Evolutionary conservation across 2,113 vertebrate genomes (phyloP), one percentile per base, ranked within the genome.

Genomic region (Gavia stellata): DNA sequence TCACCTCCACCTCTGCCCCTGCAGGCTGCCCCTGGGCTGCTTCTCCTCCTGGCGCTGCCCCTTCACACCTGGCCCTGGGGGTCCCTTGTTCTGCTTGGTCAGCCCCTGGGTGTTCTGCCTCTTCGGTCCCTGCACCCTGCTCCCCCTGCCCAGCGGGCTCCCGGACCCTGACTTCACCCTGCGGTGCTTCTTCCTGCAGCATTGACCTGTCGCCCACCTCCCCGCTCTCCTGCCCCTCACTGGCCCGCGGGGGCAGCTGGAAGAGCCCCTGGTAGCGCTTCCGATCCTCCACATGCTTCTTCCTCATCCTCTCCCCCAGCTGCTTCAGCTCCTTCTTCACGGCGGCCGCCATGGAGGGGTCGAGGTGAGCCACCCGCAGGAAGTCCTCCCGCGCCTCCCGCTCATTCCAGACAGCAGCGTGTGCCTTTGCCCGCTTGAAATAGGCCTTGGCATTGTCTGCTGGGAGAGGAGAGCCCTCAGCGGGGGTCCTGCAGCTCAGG

Each of bases 361-460:
- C 98, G 1, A 99, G 96, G 28, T 98, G 97, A 82, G 97, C 97
- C 88, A 98, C 98, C 38, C 97, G 97, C 95, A 98, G 95, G 94
- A 98, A 99, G 90, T 98, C 98, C 40, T 92, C 94, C 42, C 97
- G 97, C 0, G 98, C 98, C 91, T 99, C 98, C 84, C 81, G 97
- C 87, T 99, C 98, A 0, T 99, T 98, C 99, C 99, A 99, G 49
- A 99, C 98, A 0, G 99, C 98, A 3, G 98, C 96, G 0, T 99
- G 98, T 11, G 98, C 98, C 88, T 99, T 99, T 0, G 98, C 98
- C 81, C 98, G 96, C 96, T 99, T 99, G 97, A 99, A 99, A 93
- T 99, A 99, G 34, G 98, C 98, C 85, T 99, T 99, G 80, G 98
- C 98, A 0, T 98, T 99, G 96, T 98, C 99, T 99, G 96, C 33